Evolutionary conservation across 2,888 invertebrate genomes (phyloP), one percentile per base, ranked within the genome.

Genomic region (Rhaphigaster nebulosa): DNA sequence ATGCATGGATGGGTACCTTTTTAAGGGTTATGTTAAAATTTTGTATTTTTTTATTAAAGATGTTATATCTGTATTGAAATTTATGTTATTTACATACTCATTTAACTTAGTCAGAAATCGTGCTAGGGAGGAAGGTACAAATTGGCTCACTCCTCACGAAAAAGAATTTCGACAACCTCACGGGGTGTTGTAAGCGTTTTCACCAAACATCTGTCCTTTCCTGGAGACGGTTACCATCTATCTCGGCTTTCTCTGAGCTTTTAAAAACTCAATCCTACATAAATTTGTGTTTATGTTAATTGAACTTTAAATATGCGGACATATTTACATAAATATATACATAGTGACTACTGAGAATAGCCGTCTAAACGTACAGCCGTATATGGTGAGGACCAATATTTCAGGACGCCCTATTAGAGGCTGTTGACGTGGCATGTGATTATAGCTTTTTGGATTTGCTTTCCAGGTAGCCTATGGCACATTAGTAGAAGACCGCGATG

Each of bases 301-400:
- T 70, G 70, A 70, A 70, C 34, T 34, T 38, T 70, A 34, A 34
- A 34, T 70, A 70, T 70, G 29, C 70, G 70, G 70, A 70, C 70
- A 70, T 70, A 70, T 70, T 70, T 70, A 70, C 70, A 70, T 70
- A 70, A 70, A 70, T 70, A 70, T 70, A 70, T 70, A 70, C 70
- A 20, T 70, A 70, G 70, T 34, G 20, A 70, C 70, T 70, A 70
- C 70, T 20, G 34, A 18, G 70, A 34, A 70, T 34, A 70, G 34
- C 70, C 70, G 20, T 70, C 70, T 15, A 70, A 70, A 70, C 34
- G 70, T 18, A 34, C 18, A 2, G 3, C 70, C 70, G 34, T 70
- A 70, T 70, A 70, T 34, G 70, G 70, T 2, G 18, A 34, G 34
- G 70, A 34, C 70, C 34, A 34, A 70, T 70, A 70, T 70, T 70